Evolutionary conservation across 2,113 vertebrate genomes (phyloP).

Genomic region (Hylia prasina): DNA sequence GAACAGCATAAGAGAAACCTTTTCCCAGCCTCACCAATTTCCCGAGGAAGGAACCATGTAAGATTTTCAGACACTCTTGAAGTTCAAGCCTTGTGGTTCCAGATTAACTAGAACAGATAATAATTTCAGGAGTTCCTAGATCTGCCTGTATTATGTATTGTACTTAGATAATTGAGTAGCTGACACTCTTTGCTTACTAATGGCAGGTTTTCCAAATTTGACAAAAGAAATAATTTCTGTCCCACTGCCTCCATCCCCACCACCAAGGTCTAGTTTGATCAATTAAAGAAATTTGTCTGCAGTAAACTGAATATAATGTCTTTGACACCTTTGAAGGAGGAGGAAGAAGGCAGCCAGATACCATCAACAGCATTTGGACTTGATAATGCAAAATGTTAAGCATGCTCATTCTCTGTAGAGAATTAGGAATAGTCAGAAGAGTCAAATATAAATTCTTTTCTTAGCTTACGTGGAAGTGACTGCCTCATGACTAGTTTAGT

Average conservation of each 20-base stretch:
- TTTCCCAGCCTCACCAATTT: constrained; percentile 72
- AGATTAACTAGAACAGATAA: neutral
- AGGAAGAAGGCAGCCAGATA: neutral
- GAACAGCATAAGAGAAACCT: constrained; percentile 48
- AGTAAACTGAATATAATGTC: neutral
- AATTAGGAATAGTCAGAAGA: neutral
- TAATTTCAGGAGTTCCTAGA: neutral
- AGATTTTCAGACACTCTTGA: neutral
- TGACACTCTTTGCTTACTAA: neutral
- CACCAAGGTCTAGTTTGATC: neutral
- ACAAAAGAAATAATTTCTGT: neutral
- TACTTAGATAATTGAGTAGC: neutral
- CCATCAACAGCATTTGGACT: neutral
- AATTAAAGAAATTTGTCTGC: neutral
- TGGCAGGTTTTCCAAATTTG: neutral
- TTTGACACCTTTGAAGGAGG: neutral
- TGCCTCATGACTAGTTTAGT: neutral
- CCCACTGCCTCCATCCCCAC: neutral
- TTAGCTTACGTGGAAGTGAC: neutral
- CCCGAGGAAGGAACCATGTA: constrained; percentile 38
- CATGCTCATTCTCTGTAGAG: neutral
- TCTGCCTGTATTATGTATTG: neutral
- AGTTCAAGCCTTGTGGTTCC: neutral
- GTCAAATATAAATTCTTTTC: neutral
- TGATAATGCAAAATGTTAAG: neutral